Base-by-base conservation (phyloP, 2,113 vertebrate species). In the Sprattus sprattus region DNA sequence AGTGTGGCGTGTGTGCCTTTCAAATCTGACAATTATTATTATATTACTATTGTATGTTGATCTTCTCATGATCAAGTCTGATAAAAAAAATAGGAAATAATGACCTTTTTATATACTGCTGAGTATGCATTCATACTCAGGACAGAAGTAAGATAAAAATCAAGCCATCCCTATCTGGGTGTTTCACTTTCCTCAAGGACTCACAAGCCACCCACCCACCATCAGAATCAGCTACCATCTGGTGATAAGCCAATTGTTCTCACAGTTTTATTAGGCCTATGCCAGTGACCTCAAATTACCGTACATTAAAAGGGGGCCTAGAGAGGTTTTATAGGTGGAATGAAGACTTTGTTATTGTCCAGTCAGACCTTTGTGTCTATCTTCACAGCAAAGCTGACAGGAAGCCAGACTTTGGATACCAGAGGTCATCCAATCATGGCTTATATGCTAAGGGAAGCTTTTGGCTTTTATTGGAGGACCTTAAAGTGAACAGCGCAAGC, bases 131-230 rank as follows among this genome's bases (percentile, higher is more conserved):
- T 60, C 54, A 18, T 22, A 22, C 18, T 20, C 22, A 20, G 54
- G 54, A 20, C 18, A 22, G 54, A 22, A 6, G 54, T 22, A 20
- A 60, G 54, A 60, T 81, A 82, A 87, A 89, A 85, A 86, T 85
- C 83, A 82, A 87, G 83, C 86, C 81, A 93, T 94, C 86, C 87
- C 92, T 92, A 83, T 45, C 83, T 83, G 84, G 52, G 88, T 88
- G 86, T 89, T 20, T 60, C 18, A 60, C 20, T 60, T 60, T 22
- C 54, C 54, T 60, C 54, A 60, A 60, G 54, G 54, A 6, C 54
- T 60, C 54, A 60, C 2, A 6, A 22, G 54, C 20, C 18, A 22
- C 0, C 54, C 18, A 22, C 20, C 18, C 54, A 60, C 18, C 54
- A 60, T 20, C 54, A 18, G 20, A 60, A 60, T 60, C 54, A 22